A percentile compares a stretch with the other conserved stretches of the same genome.
These are phyloP conservation scores for Ochotona curzoniae DNA, from an alignment of 2,113 vertebrate species.

Conservation along the genomic window DNA sequence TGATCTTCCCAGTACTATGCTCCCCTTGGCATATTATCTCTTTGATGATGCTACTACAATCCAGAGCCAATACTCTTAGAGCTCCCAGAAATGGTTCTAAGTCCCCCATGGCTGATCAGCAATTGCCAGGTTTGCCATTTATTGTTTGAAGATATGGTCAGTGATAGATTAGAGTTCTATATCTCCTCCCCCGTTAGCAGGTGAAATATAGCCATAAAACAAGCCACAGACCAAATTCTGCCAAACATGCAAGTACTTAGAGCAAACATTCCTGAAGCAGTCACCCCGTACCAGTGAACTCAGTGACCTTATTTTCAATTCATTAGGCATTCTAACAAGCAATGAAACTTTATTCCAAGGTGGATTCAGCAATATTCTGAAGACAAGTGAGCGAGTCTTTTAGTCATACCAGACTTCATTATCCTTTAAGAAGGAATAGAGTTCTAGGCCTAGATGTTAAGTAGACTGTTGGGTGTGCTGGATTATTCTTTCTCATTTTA, in stretches of 20 bases:
- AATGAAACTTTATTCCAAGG: background rate
- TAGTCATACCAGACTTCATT: background rate
- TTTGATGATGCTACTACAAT: background rate
- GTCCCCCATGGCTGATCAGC: background rate
- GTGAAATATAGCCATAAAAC: background rate
- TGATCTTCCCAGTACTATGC: background rate
- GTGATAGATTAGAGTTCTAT: background rate
- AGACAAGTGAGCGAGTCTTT: background rate
- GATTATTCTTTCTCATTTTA: slow-evolving; percentile 45
- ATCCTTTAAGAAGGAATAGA: slow-evolving; percentile 26
- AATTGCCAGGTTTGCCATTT: background rate
- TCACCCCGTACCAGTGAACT: background rate
- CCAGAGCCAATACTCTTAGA: background rate
- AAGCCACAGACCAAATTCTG: background rate
- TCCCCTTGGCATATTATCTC: background rate
- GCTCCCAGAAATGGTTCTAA: slow-evolving; percentile 15
- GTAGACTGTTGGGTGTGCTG: background rate
- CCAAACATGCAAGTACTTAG: background rate
- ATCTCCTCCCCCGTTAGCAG: background rate
- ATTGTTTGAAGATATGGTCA: slow-evolving; percentile 32
- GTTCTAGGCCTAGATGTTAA: background rate
- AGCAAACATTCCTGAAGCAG: background rate
- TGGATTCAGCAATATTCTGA: background rate
- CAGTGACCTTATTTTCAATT: background rate
- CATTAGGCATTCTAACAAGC: background rate